Conservation (phyloP, 2,797 vertebrate genomes). For the Prionace glauca region DNA sequence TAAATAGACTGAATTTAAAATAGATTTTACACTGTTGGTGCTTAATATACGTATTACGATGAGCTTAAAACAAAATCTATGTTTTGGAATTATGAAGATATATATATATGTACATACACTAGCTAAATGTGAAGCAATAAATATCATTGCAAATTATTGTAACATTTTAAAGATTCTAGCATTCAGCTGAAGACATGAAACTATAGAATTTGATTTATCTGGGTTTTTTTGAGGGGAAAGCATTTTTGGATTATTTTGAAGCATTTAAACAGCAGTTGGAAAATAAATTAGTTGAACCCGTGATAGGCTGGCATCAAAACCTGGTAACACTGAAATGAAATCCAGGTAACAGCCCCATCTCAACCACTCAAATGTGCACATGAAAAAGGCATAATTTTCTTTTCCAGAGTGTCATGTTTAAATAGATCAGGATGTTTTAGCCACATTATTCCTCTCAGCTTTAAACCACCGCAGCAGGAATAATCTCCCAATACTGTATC, state of each 20-base stretch:
- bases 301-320: no score
- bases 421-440: not conserved
- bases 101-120: not conserved
- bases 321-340: not conserved
- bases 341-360: not conserved
- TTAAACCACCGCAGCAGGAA: constrained; percentile 42
- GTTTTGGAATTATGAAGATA: not conserved
- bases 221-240: not conserved
- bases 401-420: not conserved
- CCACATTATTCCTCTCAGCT: constrained; percentile 1
- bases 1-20: constrained; percentile 4
- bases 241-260: not conserved
- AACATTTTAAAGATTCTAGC: not conserved
- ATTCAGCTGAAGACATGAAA: not conserved
- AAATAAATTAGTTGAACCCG: not conserved
- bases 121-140: not conserved
- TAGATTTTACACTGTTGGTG: not conserved
- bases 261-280: not conserved
- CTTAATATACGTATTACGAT: not conserved
- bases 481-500: constrained; percentile 56
- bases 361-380: not conserved
- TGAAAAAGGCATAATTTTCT: not conserved
- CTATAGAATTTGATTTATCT: not conserved
- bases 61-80: not conserved
- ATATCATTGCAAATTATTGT: constrained; percentile 1